Percentiles rank a stretch among this genome's conserved stretches.
phyloP scores from a whole-genome alignment of 2,797 vertebrate genomes.

The Zenarchopterus dispar region DNA sequence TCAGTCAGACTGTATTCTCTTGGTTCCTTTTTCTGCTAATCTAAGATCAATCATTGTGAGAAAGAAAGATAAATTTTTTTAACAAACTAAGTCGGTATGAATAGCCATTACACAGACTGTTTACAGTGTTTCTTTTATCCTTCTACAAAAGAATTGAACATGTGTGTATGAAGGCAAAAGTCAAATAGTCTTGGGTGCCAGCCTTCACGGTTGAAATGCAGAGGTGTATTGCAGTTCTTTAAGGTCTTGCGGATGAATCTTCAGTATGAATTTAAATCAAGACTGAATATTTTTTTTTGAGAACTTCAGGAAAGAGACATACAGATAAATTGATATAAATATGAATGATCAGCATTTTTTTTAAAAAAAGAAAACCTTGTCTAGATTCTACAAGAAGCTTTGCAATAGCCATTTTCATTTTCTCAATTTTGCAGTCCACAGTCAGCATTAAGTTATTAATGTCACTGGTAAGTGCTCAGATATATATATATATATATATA shows the following conservation, averaged over 20 bases:
- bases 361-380: no score
- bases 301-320: neutral
- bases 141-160: constrained; percentile 3
- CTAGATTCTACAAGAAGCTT: no score
- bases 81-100: constrained; percentile 24
- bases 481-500: no score
- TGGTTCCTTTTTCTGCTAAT: constrained; percentile 29
- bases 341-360: no score
- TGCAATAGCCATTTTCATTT: no score
- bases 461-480: no score
- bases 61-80: constrained; percentile 28
- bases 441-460: no score
- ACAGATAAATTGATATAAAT: neutral
- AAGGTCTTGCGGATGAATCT: constrained; percentile 3
- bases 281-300: neutral
- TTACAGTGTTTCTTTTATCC: neutral
- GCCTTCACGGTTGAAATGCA: no score
- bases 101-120: constrained; percentile 6
- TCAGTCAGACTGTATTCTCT: constrained; percentile 45
- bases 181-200: neutral
- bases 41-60: constrained; percentile 6
- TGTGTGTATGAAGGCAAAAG: constrained; percentile 10
- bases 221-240: neutral
- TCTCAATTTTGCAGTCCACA: no score
- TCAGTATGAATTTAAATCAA: neutral